Conservation (phyloP, 2,888 invertebrate genomes). For the Malachius bipustulatus region DNA sequence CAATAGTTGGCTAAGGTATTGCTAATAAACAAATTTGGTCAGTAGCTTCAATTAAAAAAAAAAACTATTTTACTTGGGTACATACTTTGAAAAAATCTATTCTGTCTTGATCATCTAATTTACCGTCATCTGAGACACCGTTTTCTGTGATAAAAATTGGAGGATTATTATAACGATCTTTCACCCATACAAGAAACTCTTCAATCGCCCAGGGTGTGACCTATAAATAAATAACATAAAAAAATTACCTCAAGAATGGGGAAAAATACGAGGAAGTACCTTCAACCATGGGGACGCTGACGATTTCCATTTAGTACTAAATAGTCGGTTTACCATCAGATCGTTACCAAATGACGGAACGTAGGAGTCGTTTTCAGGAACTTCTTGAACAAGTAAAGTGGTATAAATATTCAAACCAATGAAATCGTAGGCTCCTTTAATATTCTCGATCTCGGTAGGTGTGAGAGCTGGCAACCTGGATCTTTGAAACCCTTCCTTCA, state of each 20-base stretch:
- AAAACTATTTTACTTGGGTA: slow-evolving; percentile 9
- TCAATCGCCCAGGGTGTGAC: slow-evolving; percentile 53
- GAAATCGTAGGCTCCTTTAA: slow-evolving; percentile 21
- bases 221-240: slow-evolving; percentile 12
- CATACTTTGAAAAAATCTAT: slow-evolving; percentile 18
- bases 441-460: slow-evolving; percentile 15
- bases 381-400: slow-evolving; percentile 17
- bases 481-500: slow-evolving; percentile 18
- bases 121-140: slow-evolving; percentile 39
- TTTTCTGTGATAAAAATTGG: slow-evolving; percentile 49
- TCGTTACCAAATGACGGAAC: slow-evolving; percentile 50
- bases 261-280: no score
- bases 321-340: slow-evolving; percentile 44
- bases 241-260: not conserved
- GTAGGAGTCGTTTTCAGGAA: slow-evolving; percentile 8
- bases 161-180: slow-evolving; percentile 45
- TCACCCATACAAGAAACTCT: slow-evolving; percentile 49
- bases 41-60: no score
- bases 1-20: slow-evolving; percentile 7
- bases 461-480: slow-evolving; percentile 20
- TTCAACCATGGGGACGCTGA: slow-evolving; percentile 18
- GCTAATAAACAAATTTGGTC: no score
- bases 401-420: slow-evolving; percentile 20
- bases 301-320: slow-evolving; percentile 48
- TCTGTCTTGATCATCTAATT: slow-evolving; percentile 8